Evolutionary conservation across 2,888 invertebrate species (phyloP), one percentile per base, ranked within the genome.

Genomic region (Erannis defoliaria): DNA sequence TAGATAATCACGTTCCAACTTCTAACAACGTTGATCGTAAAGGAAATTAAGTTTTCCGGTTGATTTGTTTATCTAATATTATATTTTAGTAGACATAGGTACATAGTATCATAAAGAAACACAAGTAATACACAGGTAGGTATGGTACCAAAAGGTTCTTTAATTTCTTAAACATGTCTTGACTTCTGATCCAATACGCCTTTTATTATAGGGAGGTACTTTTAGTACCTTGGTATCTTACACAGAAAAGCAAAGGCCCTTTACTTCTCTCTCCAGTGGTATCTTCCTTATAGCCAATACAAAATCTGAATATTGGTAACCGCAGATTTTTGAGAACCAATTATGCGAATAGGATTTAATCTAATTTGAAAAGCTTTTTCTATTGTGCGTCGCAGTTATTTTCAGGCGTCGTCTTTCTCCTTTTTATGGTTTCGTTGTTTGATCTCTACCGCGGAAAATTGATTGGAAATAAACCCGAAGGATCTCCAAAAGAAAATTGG

Each of bases 401-500:
- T 59, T 54, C 48, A 43, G 55, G 26, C 42, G 12, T 37, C 55
- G 45, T 8, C 21, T 38, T 55, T 31, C 19, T 51, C 51, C 40
- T 51, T 43, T 51, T 51, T 51, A 31, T 29, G 51, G 51, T 51
- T 55, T 61, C 55, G 55, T 51, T 61, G 50, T 55, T 55, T 61
- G 61, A 61, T 61, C 61, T 50, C 29, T 38, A 21, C 31, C 53
- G 38, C 18, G 23, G 49, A 40, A 56, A 64, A 60, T 56, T 56
- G 60, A 60, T 64, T 60, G 60, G 50, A 37, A 42, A 62, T 62
- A 55, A 62, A 64, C 62, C 42, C 37, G 35, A 59, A 53, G 49
- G 55, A 60, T 56, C 42, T 38, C 38, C 33, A 43, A 65, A 66
- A 62, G 65, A 53, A 71, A 71, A 69, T 63, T 67, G 64, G 54